phyloP scores from a whole-genome alignment of 2,888 invertebrate species.

The Tethea ocularis region DNA sequence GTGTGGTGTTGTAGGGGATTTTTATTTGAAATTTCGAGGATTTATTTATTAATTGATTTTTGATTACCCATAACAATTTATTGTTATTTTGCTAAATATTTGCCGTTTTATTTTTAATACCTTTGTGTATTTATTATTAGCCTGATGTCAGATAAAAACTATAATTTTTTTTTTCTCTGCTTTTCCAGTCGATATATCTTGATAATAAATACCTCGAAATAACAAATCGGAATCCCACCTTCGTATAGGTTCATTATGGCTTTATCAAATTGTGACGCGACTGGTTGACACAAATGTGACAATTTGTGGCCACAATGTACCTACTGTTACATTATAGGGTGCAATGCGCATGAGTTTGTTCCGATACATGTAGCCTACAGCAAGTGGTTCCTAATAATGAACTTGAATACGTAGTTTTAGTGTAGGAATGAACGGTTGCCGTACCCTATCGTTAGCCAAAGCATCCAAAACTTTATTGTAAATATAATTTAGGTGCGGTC shows the following conservation, averaged over 20 bases:
- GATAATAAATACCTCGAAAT: background rate
- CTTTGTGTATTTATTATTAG: too few species aligned
- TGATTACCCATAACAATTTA: too few species aligned
- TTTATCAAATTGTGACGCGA: constrained; percentile 2
- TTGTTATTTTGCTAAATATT: too few species aligned
- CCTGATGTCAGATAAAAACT: too few species aligned
- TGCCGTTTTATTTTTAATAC: too few species aligned
- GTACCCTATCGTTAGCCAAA: constrained; percentile 79
- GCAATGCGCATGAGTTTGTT: constrained; percentile 39
- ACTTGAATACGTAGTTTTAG: constrained; percentile 37
- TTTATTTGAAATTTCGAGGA: constrained; percentile 39
- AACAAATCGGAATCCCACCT: constrained; percentile 1
- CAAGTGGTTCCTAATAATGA: constrained; percentile 55
- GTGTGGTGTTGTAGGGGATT: constrained; percentile 21
- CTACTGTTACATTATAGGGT: constrained; percentile 34
- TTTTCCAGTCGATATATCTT: too few species aligned
- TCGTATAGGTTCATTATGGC: constrained; percentile 1
- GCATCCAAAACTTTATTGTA: constrained; percentile 80
- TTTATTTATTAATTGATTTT: background rate
- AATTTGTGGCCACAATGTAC: background rate
- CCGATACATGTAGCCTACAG: constrained; percentile 39
- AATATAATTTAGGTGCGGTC: constrained; percentile 59
- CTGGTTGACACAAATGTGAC: background rate
- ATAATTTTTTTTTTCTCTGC: too few species aligned
- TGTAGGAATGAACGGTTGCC: constrained; percentile 41